Evolutionary conservation across 2,888 invertebrate genomes (phyloP), one percentile per base, ranked within the genome.

Genomic region (Ormyrus labotus): DNA sequence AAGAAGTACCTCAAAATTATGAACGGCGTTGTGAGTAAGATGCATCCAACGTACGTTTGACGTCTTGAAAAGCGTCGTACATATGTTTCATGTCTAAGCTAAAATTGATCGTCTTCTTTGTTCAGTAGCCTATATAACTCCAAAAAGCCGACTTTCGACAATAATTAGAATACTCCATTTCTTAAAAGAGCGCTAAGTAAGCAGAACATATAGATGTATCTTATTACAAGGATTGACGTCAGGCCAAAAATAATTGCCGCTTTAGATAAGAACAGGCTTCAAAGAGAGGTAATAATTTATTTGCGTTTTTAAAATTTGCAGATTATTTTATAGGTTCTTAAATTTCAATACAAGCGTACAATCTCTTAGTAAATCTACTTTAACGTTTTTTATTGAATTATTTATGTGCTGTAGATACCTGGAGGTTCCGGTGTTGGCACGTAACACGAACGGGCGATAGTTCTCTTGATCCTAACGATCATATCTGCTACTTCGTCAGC

Each of bases 401-500:
- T 48, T 60, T 34, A 34, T 34, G 53, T 10, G 5, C 55, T 67
- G 8, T 1, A 55, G 9, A 60, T 88, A 89, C 89, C 89, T 88
- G 88, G 86, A 58, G 84, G 84, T 57, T 89, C 89, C 6, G 87
- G 86, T 65, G 87, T 85, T 72, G 83, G 84, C 11, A 84, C 78
- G 55, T 86, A 84, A 80, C 87, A 88, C 83, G 89, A 88, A 6
- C 47, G 34, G 5, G 57, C 68, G 13, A 73, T 48, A 1, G 63
- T 85, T 75, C 89, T 85, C 77, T 89, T 89, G 72, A 90, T 86
- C 75, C 87, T 86, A 58, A 90, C 87, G 75, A 90, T 88, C 87
- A 87, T 88, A 83, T 89, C 89, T 81, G 87, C 85, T 50, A 90
- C 82, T 78, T 90, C 89, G 80, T 89, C 88, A 51, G 85, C 86